Conservation (phyloP, 1,140 invertebrate species). For the Eumeta japonica region DNA sequence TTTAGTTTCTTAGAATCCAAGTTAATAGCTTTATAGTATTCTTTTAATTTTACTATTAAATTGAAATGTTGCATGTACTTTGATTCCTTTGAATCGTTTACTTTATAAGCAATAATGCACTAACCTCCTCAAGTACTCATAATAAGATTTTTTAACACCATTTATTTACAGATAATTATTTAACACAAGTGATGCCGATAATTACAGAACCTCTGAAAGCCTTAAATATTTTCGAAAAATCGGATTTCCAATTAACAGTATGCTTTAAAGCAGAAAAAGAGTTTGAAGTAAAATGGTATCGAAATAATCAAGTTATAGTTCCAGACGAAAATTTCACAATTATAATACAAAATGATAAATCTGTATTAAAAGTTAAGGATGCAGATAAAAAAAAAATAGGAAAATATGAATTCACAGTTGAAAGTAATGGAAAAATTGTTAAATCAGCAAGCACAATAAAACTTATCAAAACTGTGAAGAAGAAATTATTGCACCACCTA, state of each 20-base stretch:
- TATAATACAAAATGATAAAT: constrained; percentile 64
- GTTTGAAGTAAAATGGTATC: constrained; percentile 82
- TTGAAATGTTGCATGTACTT: too few species aligned
- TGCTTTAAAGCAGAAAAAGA: constrained; percentile 69
- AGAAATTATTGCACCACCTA: constrained; percentile 67
- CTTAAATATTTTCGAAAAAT: constrained; percentile 30
- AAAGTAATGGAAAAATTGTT: constrained; percentile 73
- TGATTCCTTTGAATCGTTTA: too few species aligned
- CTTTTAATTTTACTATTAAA: too few species aligned
- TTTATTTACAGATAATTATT: constrained; percentile 19
- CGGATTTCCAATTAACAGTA: constrained; percentile 54
- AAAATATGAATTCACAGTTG: constrained; percentile 80
- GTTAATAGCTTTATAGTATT: too few species aligned
- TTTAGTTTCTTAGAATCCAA: too few species aligned
- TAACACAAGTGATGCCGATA: constrained; percentile 44
- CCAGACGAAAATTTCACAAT: constrained; percentile 67
- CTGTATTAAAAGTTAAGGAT: constrained; percentile 68
- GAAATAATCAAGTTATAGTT: constrained; percentile 79
- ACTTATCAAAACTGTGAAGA: constrained; percentile 60
- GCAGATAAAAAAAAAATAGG: constrained; percentile 74
- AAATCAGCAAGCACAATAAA: constrained; percentile 76
- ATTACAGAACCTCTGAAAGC: constrained; percentile 41
- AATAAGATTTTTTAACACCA: too few species aligned
- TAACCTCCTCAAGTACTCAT: too few species aligned
- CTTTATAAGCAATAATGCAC: too few species aligned